Evolutionary conservation across 2,797 vertebrate genomes (phyloP).

Genomic region (Hydrocynus forskahlii): DNA sequence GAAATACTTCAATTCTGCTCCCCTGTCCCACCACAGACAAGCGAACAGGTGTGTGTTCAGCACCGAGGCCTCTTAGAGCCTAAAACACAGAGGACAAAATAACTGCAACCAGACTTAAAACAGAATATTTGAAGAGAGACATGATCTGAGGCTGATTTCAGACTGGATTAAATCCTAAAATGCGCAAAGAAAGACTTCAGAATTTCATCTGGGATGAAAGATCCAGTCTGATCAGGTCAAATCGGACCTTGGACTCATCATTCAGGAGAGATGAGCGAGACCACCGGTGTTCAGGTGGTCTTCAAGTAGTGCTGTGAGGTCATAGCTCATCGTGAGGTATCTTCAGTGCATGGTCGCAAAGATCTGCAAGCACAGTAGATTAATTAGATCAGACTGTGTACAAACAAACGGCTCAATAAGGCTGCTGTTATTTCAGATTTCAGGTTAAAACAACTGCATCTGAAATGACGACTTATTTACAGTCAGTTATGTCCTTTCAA

Average conservation of each 20-base stretch:
- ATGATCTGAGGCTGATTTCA: neutral
- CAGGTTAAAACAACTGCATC: too few species aligned
- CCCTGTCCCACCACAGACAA: neutral
- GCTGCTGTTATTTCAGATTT: too few species aligned
- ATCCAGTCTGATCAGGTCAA: neutral
- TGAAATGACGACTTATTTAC: too few species aligned
- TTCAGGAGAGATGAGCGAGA: neutral
- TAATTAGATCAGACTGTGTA: neutral
- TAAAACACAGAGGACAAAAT: neutral
- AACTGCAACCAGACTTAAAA: neutral
- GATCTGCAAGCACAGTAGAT: slow-evolving; percentile 76
- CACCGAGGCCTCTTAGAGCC: neutral
- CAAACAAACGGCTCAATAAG: too few species aligned
- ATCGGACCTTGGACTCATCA: neutral
- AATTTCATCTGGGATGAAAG: neutral
- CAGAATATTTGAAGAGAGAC: neutral
- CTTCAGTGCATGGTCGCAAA: slow-evolving; percentile 92
- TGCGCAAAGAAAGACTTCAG: neutral
- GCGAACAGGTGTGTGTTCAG: slow-evolving; percentile 2
- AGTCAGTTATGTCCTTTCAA: too few species aligned
- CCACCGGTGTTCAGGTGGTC: neutral
- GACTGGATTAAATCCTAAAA: neutral
- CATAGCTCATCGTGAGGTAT: slow-evolving; percentile 92
- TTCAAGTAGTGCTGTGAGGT: slow-evolving; percentile 53
- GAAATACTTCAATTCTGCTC: neutral